Evolutionary conservation across 2,888 invertebrate species (phyloP).

Genomic region (Megaustenia siamemsis): DNA sequence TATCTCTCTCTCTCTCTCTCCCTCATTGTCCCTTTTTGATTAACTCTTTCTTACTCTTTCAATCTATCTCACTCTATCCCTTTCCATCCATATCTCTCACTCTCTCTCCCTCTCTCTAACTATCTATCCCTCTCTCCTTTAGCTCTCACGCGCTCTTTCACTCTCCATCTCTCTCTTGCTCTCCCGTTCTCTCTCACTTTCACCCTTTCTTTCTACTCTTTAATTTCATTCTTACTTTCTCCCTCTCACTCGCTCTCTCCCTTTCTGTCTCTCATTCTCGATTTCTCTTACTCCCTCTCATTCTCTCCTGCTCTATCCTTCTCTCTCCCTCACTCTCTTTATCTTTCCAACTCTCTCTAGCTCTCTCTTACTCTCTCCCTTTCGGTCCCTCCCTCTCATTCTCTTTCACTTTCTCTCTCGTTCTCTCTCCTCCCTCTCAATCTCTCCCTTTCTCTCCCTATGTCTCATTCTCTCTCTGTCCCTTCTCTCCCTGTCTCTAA

Average conservation of each 20-base stretch:
- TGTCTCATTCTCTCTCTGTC: not conserved
- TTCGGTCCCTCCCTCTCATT: not conserved
- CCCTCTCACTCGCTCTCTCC: conserved; percentile 33
- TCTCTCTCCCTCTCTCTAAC: too few relatives aligned
- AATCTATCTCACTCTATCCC: too few relatives aligned
- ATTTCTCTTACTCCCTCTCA: not conserved
- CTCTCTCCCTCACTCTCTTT: too few relatives aligned
- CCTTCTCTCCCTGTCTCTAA: not conserved
- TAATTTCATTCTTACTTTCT: not conserved
- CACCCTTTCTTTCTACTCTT: conserved; percentile 17
- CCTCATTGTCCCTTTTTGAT: not conserved
- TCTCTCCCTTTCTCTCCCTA: conserved; percentile 37
- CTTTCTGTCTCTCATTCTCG: conserved; percentile 16
- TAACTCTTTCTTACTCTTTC: too few relatives aligned
- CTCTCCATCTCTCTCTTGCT: too few relatives aligned
- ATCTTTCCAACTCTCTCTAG: not conserved
- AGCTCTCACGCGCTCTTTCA: too few relatives aligned
- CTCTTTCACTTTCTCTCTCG: not conserved
- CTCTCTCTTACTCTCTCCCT: not conserved
- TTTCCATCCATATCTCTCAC: too few relatives aligned
- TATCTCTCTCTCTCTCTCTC: conserved; percentile 40
- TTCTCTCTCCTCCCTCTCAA: not conserved
- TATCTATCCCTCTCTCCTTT: too few relatives aligned
- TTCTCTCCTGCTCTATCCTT: not conserved
- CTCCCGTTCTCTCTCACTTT: conserved; percentile 42